Evolutionary conservation across 30 jellyfish, hydroid and myxozoan genomes (phyloP).

Genomic region (Hydractinia symbiolongicarpus): DNA sequence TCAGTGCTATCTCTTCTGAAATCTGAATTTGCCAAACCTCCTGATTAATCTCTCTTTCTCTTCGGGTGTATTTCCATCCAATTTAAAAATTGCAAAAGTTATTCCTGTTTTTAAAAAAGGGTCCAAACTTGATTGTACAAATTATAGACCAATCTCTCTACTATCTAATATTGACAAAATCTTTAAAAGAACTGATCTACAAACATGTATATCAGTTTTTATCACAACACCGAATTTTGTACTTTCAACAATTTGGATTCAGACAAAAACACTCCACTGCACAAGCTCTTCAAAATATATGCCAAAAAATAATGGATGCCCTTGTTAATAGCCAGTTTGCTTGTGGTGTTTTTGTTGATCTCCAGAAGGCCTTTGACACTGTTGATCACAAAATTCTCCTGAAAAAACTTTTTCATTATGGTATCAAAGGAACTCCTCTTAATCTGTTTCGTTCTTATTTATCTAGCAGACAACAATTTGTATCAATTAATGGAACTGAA

Average conservation of each 20-base stretch:
- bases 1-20: too few species aligned
- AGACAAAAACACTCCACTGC: constrained; percentile 7
- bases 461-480: not conserved
- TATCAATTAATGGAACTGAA: too few species aligned
- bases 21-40: too few species aligned
- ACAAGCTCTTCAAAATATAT: not conserved
- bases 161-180: not conserved
- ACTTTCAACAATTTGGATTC: not conserved
- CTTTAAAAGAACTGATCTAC: not conserved
- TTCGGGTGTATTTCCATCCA: too few species aligned
- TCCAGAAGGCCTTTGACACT: constrained; percentile 1
- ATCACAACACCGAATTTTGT: constrained; percentile 4
- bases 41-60: too few species aligned
- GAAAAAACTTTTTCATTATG: constrained; percentile 3
- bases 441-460: not conserved
- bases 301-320: constrained; percentile 9
- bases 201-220: not conserved
- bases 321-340: not conserved
- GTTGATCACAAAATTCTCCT: not conserved
- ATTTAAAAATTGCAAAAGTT: not conserved
- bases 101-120: not conserved
- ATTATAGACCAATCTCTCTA: not conserved
- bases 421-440: not conserved
- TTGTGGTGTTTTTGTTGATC: constrained; percentile 3
- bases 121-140: not conserved